phyloP scores from a whole-genome alignment of 2,113 vertebrate species.

The Passerina amoena region DNA sequence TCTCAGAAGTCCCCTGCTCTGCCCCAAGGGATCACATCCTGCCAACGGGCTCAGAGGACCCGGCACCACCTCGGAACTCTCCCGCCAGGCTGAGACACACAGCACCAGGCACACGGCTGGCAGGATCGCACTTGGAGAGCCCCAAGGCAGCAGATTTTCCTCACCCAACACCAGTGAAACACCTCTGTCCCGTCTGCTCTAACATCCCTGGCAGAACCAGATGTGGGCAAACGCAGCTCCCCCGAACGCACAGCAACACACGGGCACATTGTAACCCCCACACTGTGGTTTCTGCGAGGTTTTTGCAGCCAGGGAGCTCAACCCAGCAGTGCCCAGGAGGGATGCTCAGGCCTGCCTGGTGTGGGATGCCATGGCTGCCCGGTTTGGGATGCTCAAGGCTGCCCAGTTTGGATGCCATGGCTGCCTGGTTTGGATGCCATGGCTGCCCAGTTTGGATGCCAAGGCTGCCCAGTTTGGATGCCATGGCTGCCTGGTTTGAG shows the following conservation, averaged over 20 bases:
- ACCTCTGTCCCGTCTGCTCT: fast-evolving
- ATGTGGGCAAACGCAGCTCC: fast-evolving
- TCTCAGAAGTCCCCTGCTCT: neutral
- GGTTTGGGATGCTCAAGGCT: fast-evolving
- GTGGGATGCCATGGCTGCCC: neutral
- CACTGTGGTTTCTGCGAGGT: fast-evolving
- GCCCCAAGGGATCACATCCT: neutral
- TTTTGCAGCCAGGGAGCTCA: neutral
- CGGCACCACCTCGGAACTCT: fast-evolving
- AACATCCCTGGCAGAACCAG: fast-evolving
- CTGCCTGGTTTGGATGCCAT: no score
- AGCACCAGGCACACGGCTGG: fast-evolving
- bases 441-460: no score
- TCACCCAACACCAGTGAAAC: fast-evolving
- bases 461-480: no score
- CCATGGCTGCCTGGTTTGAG: no score
- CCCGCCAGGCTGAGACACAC: neutral
- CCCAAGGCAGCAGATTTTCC: neutral
- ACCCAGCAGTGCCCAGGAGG: neutral
- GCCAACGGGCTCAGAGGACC: neutral
- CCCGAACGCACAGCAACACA: neutral
- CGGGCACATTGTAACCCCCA: fast-evolving
- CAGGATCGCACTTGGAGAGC: fast-evolving
- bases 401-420: no score
- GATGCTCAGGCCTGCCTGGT: fast-evolving